Base-by-base conservation (phyloP, 2,113 vertebrate species). In the Phoxinus phoxinus region DNA sequence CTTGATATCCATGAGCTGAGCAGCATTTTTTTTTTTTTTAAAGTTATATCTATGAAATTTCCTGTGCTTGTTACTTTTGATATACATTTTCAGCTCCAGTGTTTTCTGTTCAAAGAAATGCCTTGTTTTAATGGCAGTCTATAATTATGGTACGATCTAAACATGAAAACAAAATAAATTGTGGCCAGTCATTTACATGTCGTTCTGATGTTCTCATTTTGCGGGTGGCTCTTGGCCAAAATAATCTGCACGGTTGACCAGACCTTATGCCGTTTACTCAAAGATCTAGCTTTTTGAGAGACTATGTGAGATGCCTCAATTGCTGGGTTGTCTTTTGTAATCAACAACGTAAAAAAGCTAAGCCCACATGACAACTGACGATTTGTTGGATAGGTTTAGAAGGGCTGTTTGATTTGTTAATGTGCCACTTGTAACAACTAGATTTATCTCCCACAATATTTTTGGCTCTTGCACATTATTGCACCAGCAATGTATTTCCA, bases 401-500 rank as follows among this genome's bases (percentile, higher is more conserved):
- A 58, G 65, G 41, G 58, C 23, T 27, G 44, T 73, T 35, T 30
- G 19, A 58, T 71, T 71, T 69, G 59, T 56, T 65, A 53, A 61
- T 56, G 21, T 13, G 44, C 78, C 37, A 25, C 48, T 79, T 78
- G 74, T 51, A 72, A 81, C 76, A 30, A 3, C 61, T 23, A 35
- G 5, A 84, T 86, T 75, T 44, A 71, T 51, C 75, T 74, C 63
- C 25, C 56, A 77, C 75, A 73, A 48, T 84, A 65, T 80, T 65
- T 77, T 88, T 88, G 76, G 67, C 25, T 11, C 19, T 56, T 56
- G 53, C 53, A 56, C 19, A 69, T 51, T 51, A 81, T 83, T 81
- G 74, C 58, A 53, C 75, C 46, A 48, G 51, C 17, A 71, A 30
- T 25, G 25, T 51, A 6, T 21, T 30, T 69, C 61, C 53, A 65